Evolutionary conservation across 1,140 invertebrate species (phyloP).

Genomic region (Drosophila mayri): DNA sequence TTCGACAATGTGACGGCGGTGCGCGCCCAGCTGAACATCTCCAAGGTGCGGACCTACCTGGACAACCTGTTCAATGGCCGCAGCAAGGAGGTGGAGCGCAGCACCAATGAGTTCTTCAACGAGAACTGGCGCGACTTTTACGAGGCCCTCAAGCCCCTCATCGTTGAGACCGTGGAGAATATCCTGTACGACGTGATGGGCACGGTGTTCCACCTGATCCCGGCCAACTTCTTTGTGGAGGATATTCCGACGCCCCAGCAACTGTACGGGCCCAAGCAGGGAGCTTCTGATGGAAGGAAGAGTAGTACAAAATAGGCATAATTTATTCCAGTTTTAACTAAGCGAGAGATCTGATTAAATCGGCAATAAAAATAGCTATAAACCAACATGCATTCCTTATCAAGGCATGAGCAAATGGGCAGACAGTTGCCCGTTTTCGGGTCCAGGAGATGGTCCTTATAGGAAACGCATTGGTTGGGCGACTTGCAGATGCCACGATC

Average conservation of each 20-base stretch:
- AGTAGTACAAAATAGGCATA: conserved; percentile 6
- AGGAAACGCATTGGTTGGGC: too few relatives aligned
- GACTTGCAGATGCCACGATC: too few relatives aligned
- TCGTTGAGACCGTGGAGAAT: conserved; percentile 88
- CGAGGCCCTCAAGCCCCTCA: conserved; percentile 87
- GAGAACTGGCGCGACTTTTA: conserved; percentile 89
- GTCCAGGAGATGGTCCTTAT: too few relatives aligned
- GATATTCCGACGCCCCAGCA: conserved; percentile 74
- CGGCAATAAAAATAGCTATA: conserved; percentile 5
- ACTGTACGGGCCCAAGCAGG: conserved; percentile 86
- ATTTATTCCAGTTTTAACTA: not conserved
- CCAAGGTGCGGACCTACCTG: conserved; percentile 54
- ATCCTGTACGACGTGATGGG: conserved; percentile 87
- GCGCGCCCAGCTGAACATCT: conserved; percentile 87
- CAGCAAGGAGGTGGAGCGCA: conserved; percentile 86
- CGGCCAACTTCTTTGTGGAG: conserved; percentile 85
- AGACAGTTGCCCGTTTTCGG: too few relatives aligned
- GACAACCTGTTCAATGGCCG: conserved; percentile 76
- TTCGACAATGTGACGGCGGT: conserved; percentile 88
- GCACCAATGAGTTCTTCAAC: conserved; percentile 89
- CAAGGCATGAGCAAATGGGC: too few relatives aligned
- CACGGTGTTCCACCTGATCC: conserved; percentile 88
- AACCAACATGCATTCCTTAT: too few relatives aligned
- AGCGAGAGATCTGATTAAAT: not conserved
- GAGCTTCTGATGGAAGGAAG: not conserved